Base-by-base conservation (phyloP, 1,140 invertebrate species). In the Drosophila bocki region DNA sequence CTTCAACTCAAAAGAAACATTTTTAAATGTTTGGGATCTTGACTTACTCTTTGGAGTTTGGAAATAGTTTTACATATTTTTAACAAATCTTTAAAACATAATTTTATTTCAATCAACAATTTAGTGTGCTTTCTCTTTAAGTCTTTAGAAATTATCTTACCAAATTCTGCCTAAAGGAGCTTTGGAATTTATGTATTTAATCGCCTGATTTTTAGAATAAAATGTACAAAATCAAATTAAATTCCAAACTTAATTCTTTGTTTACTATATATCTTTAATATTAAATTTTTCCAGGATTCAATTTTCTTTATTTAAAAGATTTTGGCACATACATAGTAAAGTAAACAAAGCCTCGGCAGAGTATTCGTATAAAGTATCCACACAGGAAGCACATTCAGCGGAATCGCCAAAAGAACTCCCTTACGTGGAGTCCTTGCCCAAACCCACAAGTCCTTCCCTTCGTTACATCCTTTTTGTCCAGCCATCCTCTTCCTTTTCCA, bases 321-420 rank as follows among this genome's bases (percentile, higher is more conserved):
- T 41, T 1, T 29, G 32, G 17, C 19, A 54, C 26, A 54, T n/a
- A 22, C 7, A 39, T 22, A n/a, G 13, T 22, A 11, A 9, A 22
- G 26, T 19, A 42, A 64, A 17, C 37, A 19, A 63, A 35, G 15
- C 22, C 33, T 22, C 13, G 5, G 17, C 3, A 33, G 42, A 12
- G 19, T 45, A 48, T 41, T 32, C 7, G n/a, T 3, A 42, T 4
- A 33, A 41, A 41, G 50, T 50, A 58, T 50, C 29, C 37, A 17
- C 37, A 17, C 60, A 69, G 65, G 47, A 69, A 58, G 51, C 51
- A 37, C 42, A 48, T 70, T 70, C 69, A 50, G 51, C 42, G 37
- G 11, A 58, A 70, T 47, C 42, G 32, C 26, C 33, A 50, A 26
- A 50, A 32, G 44, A 50, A 57, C 53, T 57, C 44, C 35, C 41